Evolutionary conservation across 2,888 invertebrate genomes (phyloP), one percentile per base, ranked within the genome.

Genomic region (Hoplodrina ambigua): DNA sequence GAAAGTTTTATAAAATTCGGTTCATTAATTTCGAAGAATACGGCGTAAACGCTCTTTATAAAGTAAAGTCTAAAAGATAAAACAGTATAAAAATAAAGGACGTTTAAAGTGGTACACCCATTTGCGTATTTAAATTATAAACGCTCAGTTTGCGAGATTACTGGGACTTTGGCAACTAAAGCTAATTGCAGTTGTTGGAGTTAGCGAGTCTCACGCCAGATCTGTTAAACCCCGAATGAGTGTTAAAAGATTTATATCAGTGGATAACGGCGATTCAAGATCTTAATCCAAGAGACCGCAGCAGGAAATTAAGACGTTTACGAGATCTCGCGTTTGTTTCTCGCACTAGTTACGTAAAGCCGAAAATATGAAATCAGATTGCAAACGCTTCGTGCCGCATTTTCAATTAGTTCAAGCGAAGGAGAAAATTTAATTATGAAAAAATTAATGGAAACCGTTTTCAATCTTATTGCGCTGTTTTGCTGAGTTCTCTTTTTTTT

Each of bases 201-300:
- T 94, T 93, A 93, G 90, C 90, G 86, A 72, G 88, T 88, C 89
- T 90, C 89, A 83, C 85, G 83, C 87, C 82, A 89, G 91, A 93
- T 93, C 92, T 89, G 85, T 85, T 89, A 89, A 92, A 92, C 92
- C 90, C 86, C 87, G 90, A 91, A 94, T 91, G 93, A 94, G 94
- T 93, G 95, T 93, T 94, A 91, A 94, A 92, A 96, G 95, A 95
- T 95, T 95, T 95, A 95, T 96, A 94, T 94, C 94, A 87, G 89
- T 84, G 86, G 88, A 88, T 87, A 88, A 88, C 84, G 88, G 87
- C 88, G 89, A 89, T 89, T 88, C 87, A 78, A 84, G 82, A 83
- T 87, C 87, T 82, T 93, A 91, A 92, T 90, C 89, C 87, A 78
- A 75, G 62, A 75, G 72, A 78, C 82, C 79, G 70, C 83, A 75